phyloP scores from a whole-genome alignment of 2,113 vertebrate genomes.

The Triplophysa tibetana region DNA sequence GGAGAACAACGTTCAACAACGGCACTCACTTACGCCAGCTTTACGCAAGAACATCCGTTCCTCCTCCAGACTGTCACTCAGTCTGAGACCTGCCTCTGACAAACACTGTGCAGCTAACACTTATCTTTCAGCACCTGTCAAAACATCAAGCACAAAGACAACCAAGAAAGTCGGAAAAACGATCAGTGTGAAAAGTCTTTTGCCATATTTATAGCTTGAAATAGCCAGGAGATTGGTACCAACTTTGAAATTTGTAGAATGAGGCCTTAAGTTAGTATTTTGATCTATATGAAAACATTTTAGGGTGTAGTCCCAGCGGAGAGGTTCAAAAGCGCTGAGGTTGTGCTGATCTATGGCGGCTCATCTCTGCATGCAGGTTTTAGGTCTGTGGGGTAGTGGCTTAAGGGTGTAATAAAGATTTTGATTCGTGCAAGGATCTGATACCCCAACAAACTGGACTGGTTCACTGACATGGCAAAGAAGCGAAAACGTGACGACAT shows the following conservation, averaged over 20 bases:
- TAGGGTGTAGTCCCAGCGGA: background rate
- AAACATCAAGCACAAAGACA: conserved; percentile 8
- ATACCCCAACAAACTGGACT: too few relatives aligned
- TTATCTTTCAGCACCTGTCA: background rate
- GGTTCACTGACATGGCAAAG: too few relatives aligned
- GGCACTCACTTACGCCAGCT: conserved; percentile 21
- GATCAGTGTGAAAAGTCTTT: background rate
- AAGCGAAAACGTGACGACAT: too few relatives aligned
- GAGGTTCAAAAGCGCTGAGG: background rate
- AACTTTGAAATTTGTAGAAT: background rate
- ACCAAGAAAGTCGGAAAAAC: background rate
- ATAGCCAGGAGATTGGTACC: background rate
- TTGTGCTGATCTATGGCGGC: background rate
- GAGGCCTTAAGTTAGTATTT: background rate
- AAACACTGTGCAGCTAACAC: background rate
- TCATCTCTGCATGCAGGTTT: background rate
- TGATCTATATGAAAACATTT: background rate
- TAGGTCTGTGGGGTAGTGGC: too few relatives aligned
- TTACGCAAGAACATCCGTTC: background rate
- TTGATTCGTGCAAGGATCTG: too few relatives aligned
- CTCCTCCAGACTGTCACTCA: background rate
- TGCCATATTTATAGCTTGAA: background rate
- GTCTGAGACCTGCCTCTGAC: background rate
- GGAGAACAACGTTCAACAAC: background rate
- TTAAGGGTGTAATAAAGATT: too few relatives aligned